Evolutionary conservation across 1,140 invertebrate genomes (phyloP).

Genomic region (Habropoda laboriosa): DNA sequence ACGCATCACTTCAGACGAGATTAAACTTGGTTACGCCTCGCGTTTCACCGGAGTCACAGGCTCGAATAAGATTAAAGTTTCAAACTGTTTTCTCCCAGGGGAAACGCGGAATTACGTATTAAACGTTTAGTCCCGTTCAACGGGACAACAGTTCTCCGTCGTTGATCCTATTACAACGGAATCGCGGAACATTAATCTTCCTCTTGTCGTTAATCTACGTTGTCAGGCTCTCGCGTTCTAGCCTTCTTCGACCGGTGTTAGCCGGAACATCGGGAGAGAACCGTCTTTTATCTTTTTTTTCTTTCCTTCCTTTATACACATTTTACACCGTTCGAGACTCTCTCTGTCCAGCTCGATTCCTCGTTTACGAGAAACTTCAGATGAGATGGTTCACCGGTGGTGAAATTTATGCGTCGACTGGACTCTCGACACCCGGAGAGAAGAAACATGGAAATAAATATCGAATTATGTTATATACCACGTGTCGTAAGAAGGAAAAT

Average conservation of each 20-base stretch:
- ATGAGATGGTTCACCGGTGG: background rate
- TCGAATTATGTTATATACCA: background rate
- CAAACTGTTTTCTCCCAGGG: slow-evolving; percentile 12
- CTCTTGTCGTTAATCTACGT: slow-evolving; percentile 30
- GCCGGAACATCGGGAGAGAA: too few species aligned
- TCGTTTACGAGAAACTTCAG: background rate
- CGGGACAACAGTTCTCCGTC: slow-evolving; percentile 6
- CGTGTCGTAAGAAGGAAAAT: background rate
- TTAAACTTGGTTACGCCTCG: background rate
- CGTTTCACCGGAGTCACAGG: background rate
- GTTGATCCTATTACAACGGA: slow-evolving; percentile 24
- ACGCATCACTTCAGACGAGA: background rate
- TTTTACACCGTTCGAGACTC: background rate
- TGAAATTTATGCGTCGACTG: background rate
- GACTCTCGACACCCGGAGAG: background rate
- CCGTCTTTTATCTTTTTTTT: too few species aligned
- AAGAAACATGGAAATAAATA: background rate
- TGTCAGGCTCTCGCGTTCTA: background rate
- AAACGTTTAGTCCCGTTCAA: background rate
- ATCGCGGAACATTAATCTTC: slow-evolving; percentile 46
- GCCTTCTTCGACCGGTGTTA: background rate
- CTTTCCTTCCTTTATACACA: background rate
- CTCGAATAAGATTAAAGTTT: background rate
- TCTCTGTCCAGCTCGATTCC: background rate
- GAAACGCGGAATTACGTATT: background rate